phyloP scores from a whole-genome alignment of 2,797 vertebrate genomes.

The Pampus argenteus region DNA sequence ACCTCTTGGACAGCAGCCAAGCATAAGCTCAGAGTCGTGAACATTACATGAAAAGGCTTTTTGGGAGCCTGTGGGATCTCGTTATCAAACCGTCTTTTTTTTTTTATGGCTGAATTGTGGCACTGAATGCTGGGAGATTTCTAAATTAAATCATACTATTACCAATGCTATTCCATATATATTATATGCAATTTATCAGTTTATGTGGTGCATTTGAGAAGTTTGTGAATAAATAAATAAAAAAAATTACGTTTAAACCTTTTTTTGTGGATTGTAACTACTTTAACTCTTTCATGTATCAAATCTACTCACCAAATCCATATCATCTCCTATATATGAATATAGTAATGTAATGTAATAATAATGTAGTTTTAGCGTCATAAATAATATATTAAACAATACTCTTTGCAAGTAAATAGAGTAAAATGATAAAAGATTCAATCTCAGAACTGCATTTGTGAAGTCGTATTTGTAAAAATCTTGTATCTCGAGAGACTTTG shows the following conservation, averaged over 20 bases:
- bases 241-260: too few relatives aligned
- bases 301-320: background rate
- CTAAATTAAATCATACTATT: too few relatives aligned
- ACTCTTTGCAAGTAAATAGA: background rate
- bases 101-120: background rate
- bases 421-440: background rate
- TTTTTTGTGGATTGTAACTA: background rate
- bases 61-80: conserved; percentile 15
- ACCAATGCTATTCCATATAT: too few relatives aligned
- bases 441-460: background rate
- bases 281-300: background rate
- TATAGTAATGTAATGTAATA: too few relatives aligned
- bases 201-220: background rate
- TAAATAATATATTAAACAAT: background rate
- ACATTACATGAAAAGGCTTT: conserved; percentile 34
- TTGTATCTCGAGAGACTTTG: background rate
- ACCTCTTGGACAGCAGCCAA: conserved; percentile 48
- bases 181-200: too few relatives aligned
- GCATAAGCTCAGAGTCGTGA: conserved; percentile 22
- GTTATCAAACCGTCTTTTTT: conserved; percentile 12
- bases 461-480: too few relatives aligned
- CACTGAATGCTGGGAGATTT: background rate
- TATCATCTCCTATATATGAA: too few relatives aligned
- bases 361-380: background rate
- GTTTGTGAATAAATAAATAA: background rate